Evolutionary conservation across 1,140 invertebrate species (phyloP).

Genomic region (Trichoplusia ni): DNA sequence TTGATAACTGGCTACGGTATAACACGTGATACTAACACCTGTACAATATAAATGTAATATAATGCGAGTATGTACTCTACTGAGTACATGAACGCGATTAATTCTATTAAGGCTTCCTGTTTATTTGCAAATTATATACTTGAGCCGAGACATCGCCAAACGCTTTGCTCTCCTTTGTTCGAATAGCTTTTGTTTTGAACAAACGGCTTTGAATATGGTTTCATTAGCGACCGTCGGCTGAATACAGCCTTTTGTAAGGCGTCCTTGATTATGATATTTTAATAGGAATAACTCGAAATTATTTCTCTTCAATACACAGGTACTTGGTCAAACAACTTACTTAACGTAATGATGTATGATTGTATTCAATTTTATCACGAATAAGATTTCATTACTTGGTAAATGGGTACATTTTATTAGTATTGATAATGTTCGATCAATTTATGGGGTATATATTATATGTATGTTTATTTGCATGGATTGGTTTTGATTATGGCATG

Average conservation of each 20-base stretch:
- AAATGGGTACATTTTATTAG: background rate
- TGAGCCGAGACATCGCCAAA: background rate
- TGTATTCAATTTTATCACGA: background rate
- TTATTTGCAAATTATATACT: background rate
- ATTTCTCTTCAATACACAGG: background rate
- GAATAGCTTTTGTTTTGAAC: background rate
- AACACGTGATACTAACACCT: constrained; percentile 3
- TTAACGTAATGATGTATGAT: too few species aligned
- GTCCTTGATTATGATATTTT: too few species aligned
- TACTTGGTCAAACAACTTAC: background rate
- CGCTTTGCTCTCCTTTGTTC: background rate
- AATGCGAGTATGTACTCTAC: background rate
- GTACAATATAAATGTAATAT: constrained; percentile 4
- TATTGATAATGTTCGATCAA: background rate
- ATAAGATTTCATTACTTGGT: constrained; percentile 8
- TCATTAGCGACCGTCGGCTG: background rate
- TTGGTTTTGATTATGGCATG: constrained; percentile 1
- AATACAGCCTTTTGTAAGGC: background rate
- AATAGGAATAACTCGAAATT: too few species aligned
- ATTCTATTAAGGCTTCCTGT: too few species aligned
- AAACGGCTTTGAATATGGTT: background rate
- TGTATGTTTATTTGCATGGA: background rate
- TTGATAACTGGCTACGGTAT: background rate
- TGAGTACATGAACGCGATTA: too few species aligned
- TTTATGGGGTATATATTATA: background rate